These are phyloP conservation scores for Nomada lathburiana DNA, from an alignment of 2,888 invertebrate species.

Conservation along the genomic window DNA sequence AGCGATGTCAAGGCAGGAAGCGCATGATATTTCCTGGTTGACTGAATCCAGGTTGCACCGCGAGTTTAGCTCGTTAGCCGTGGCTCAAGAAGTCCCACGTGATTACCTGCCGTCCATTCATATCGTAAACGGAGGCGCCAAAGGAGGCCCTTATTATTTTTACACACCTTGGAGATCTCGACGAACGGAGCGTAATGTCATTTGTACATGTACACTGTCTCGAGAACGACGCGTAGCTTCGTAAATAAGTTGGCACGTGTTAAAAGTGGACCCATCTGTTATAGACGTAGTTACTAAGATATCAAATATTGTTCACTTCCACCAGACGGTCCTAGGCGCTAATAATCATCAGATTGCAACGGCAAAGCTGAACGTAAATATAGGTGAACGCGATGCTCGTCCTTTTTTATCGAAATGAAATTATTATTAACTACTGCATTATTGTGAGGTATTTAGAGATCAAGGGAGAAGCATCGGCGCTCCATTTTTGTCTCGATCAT, in stretches of 20 bases:
- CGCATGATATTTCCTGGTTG: conserved; percentile 76
- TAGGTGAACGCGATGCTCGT: no score
- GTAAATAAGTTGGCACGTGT: not conserved
- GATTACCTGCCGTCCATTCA: conserved; percentile 62
- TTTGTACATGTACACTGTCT: not conserved
- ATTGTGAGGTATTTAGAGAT: no score
- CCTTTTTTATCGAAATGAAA: no score
- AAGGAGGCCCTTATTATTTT: conserved; percentile 18
- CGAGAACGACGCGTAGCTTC: not conserved
- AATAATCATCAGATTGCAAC: no score
- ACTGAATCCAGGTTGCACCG: conserved; percentile 68
- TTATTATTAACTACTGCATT: no score
- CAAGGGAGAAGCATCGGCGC: no score
- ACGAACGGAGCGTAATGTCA: not conserved
- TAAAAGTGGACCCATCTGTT: no score
- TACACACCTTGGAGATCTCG: not conserved
- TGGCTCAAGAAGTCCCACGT: conserved; percentile 62
- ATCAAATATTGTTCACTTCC: no score
- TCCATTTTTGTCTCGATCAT: no score
- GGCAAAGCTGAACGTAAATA: no score
- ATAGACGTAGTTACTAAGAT: no score
- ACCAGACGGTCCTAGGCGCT: no score
- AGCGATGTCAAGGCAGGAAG: conserved; percentile 33
- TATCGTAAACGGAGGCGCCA: conserved; percentile 67
- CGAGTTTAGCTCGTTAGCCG: conserved; percentile 76